Percentiles rank a stretch among this genome's conserved stretches.
phyloP scores from a whole-genome alignment of 2,113 vertebrate genomes.

The Pao palembangensis region DNA sequence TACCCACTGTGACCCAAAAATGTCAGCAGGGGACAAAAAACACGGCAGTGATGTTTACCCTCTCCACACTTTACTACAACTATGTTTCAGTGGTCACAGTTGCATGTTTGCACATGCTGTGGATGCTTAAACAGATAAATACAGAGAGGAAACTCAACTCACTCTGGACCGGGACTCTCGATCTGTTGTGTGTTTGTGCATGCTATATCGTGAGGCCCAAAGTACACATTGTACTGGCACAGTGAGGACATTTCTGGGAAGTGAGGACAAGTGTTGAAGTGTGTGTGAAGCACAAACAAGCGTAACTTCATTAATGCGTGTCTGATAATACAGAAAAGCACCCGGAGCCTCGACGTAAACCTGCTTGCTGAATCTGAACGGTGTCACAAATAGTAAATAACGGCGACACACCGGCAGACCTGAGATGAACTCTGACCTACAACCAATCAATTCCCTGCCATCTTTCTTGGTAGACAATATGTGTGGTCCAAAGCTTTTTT shows the following conservation, averaged over 20 bases:
- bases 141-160: no score
- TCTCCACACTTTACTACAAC: not conserved
- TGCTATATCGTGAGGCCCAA: not conserved
- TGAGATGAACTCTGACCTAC: not conserved
- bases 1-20: slow-evolving; percentile 27
- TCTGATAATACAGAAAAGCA: not conserved
- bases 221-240: no score
- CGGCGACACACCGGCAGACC: not conserved
- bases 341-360: not conserved
- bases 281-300: slow-evolving; percentile 4
- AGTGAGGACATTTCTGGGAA: not conserved
- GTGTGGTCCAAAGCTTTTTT: not conserved
- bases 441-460: not conserved
- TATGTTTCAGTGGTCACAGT: not conserved
- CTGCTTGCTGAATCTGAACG: not conserved
- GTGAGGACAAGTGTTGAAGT: not conserved
- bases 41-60: not conserved
- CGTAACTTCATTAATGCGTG: not conserved
- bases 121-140: no score
- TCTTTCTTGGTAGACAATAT: not conserved
- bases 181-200: not conserved
- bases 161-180: no score
- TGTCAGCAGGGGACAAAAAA: slow-evolving; percentile 27
- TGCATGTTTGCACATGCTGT: not conserved
- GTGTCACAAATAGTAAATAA: not conserved